phyloP scores from a whole-genome alignment of 2,113 vertebrate species.

The Corythoichthys intestinalis region DNA sequence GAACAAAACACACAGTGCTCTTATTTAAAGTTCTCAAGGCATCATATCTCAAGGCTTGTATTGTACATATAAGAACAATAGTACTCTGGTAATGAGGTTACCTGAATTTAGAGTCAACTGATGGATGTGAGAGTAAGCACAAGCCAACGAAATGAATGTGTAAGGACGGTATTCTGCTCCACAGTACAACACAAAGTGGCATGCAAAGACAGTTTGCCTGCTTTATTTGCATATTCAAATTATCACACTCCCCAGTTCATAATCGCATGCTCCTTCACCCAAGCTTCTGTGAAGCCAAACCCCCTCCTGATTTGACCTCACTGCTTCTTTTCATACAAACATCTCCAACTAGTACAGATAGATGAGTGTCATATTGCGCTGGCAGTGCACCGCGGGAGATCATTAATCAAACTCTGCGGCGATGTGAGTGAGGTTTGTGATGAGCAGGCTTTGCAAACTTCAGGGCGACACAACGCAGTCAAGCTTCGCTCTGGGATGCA shows the following conservation, averaged over 20 bases:
- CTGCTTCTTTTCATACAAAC: conserved; percentile 1
- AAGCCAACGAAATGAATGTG: not conserved
- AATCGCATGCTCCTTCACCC: not conserved
- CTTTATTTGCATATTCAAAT: conserved; percentile 39
- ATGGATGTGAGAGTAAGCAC: not conserved
- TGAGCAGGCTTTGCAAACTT: conserved; percentile 26
- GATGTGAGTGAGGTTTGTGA: conserved; percentile 9
- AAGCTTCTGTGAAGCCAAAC: not conserved
- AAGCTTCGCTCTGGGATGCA: conserved; percentile 37
- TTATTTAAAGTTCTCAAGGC: too few species aligned
- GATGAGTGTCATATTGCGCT: conserved; percentile 3
- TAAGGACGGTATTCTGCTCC: conserved; percentile 5
- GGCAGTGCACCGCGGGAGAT: conserved; percentile 2
- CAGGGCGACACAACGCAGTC: conserved; percentile 45
- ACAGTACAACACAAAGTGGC: conserved; percentile 13
- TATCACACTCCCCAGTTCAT: conserved; percentile 16
- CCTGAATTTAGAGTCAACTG: not conserved
- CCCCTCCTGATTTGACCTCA: conserved; percentile 1
- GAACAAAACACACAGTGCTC: too few species aligned
- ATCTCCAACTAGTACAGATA: not conserved
- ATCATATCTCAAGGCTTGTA: too few species aligned
- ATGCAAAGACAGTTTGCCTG: conserved; percentile 36
- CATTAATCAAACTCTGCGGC: conserved; percentile 18
- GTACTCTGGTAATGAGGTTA: too few species aligned
- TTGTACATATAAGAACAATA: too few species aligned